Conservation (phyloP, 2,888 invertebrate genomes). For the Drosophila fungiperda region DNA sequence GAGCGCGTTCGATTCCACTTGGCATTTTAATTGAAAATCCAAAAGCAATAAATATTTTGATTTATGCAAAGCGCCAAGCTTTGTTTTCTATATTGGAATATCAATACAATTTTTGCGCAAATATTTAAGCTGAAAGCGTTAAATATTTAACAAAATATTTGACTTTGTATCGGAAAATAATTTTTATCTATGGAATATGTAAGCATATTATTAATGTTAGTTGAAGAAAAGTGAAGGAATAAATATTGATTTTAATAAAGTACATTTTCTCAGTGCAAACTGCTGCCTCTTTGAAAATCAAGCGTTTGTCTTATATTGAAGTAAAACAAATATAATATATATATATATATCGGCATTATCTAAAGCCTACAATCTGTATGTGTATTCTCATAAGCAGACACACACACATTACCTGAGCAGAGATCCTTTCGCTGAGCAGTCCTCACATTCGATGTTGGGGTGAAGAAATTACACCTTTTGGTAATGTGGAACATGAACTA, state of each 20-base stretch:
- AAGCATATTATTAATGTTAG: neutral
- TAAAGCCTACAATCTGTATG: constrained; percentile 27
- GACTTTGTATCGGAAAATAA: neutral
- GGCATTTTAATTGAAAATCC: constrained; percentile 51
- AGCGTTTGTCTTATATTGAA: constrained; percentile 22
- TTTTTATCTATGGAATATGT: neutral
- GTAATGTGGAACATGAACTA: constrained; percentile 54
- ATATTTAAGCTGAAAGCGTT: neutral
- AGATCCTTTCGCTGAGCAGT: constrained; percentile 13
- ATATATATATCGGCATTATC: neutral
- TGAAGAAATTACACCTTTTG: constrained; percentile 67
- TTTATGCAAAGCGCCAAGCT: neutral
- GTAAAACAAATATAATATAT: constrained; percentile 45
- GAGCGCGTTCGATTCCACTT: constrained; percentile 31
- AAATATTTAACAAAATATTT: neutral
- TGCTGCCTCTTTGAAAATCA: constrained; percentile 10
- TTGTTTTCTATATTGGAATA: neutral
- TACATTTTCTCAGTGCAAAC: too few species aligned
- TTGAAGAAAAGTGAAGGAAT: constrained; percentile 9
- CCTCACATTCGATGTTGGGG: constrained; percentile 31
- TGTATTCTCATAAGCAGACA: constrained; percentile 14
- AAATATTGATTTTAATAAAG: too few species aligned
- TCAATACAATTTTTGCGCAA: neutral
- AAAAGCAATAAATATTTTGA: constrained; percentile 19
- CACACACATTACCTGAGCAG: constrained; percentile 6